A percentile compares a stretch with the other conserved stretches of the same genome.
These are phyloP conservation scores for Orthonevra nobilis DNA, from an alignment of 2,888 invertebrate genomes.

Conservation along the genomic window DNA sequence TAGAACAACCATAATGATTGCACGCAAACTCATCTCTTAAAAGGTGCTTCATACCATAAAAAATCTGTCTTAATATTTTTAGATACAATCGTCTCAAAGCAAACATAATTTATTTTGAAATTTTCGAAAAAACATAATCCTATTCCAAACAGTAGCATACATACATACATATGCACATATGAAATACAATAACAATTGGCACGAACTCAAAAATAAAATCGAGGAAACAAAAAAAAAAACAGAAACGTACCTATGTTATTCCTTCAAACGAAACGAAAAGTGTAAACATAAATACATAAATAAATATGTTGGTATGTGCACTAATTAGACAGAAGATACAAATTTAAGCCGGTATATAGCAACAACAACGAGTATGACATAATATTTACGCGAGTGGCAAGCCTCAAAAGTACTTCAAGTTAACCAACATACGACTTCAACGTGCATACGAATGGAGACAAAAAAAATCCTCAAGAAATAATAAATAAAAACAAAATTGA, in stretches of 20 bases:
- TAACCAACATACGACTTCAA: conserved; percentile 8
- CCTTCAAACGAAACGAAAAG: conserved; percentile 16
- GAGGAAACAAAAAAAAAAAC: conserved; percentile 19
- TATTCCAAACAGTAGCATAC: background rate
- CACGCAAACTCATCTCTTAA: too few relatives aligned
- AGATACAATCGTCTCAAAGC: too few relatives aligned
- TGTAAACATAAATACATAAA: conserved; percentile 29
- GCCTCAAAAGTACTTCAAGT: conserved; percentile 1
- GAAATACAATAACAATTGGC: conserved; percentile 37
- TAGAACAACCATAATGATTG: too few relatives aligned
- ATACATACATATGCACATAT: conserved; percentile 9
- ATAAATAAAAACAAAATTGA: conserved; percentile 25
- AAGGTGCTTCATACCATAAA: too few relatives aligned
- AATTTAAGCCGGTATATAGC: conserved; percentile 20
- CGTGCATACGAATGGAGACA: conserved; percentile 2
- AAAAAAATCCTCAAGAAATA: conserved; percentile 13
- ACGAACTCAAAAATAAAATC: conserved; percentile 33
- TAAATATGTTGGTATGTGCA: too few relatives aligned
- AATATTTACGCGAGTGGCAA: conserved; percentile 23
- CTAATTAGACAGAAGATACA: conserved; percentile 16
- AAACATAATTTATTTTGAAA: too few relatives aligned
- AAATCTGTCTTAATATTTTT: too few relatives aligned
- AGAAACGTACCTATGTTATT: conserved; percentile 7
- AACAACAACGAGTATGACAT: conserved; percentile 27
- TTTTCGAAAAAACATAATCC: too few relatives aligned